phyloP scores from a whole-genome alignment of 1,140 invertebrate species.

The Lamellibrachia luymesi region DNA sequence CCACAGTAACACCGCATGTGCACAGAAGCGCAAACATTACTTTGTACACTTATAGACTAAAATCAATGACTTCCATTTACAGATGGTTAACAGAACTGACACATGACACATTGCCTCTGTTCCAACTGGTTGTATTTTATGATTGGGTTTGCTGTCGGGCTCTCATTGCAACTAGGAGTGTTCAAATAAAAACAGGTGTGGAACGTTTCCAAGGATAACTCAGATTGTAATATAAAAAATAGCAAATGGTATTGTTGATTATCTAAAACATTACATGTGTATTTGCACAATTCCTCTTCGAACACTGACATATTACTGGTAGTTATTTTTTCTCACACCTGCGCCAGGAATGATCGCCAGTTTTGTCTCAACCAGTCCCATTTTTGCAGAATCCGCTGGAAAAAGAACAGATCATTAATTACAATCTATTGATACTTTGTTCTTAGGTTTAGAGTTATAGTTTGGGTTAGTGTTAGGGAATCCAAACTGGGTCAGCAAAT shows the following conservation, averaged over 20 bases:
- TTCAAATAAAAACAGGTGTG: background rate
- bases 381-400: constrained; percentile 71
- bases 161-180: background rate
- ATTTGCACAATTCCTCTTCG: background rate
- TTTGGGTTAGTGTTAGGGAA: background rate
- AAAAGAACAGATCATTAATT: constrained; percentile 28
- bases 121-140: background rate
- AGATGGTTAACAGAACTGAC: background rate
- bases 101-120: background rate
- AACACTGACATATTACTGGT: background rate
- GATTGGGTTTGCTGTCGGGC: background rate
- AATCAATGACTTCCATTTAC: background rate
- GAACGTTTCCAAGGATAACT: background rate
- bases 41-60: background rate
- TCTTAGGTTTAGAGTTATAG: background rate
- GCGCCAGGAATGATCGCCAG: constrained; percentile 92
- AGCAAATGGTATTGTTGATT: background rate
- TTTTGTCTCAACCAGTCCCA: constrained; percentile 93
- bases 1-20: background rate
- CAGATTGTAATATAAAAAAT: background rate
- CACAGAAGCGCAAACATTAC: background rate
- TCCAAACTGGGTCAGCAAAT: background rate
- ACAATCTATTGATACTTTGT: background rate
- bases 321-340: constrained; percentile 36
- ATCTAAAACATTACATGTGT: background rate